Evolutionary conservation across 2,113 vertebrate species (phyloP), one percentile per base, ranked within the genome.

Genomic region (Oreotrochilus melanogaster): DNA sequence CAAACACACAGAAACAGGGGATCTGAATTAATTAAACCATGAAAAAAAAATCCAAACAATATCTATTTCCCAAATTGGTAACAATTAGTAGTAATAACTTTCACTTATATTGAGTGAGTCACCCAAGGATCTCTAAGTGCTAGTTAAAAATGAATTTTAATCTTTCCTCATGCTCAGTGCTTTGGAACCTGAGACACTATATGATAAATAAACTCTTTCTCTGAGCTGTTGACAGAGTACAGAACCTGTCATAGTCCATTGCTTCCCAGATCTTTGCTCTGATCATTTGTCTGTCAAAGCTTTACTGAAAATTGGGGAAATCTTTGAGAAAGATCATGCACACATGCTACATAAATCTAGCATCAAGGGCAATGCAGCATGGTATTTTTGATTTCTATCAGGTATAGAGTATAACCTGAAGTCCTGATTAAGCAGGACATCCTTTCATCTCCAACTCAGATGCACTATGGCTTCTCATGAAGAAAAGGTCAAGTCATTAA

Each of bases 81-180:
- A 95, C 84, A 96, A 95, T 75, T 92, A 67, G 23, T 74, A 78
- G 23, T 47, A 94, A 91, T 88, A 86, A 84, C 13, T 91, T 91
- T 64, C 48, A 54, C 10, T 91, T 94, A 31, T 48, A 53, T 79
- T 69, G 65, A 78, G 71, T 78, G 61, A 92, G 35, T 89, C 81
- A 91, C 39, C 19, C 23, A 85, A 37, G 18, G 9, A 81, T 82
- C 23, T 79, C 54, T 85, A 89, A 89, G 28, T 65, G 25, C 13
- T 70, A 76, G 58, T 72, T 78, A 82, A 91, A 92, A 84, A 60
- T 18, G 4, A 69, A 37, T 21, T 28, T 73, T 85, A 70, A 14
- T 78, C 58, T 76, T 88, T 65, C 19, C 50, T 92, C 13, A 14
- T 61, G 17, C 17, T 75, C n/a, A 61, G 22, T 81, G 18, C 35